These are phyloP conservation scores for Pterocles gutturalis DNA, from an alignment of 2,113 vertebrate genomes.

Conservation along the genomic window DNA sequence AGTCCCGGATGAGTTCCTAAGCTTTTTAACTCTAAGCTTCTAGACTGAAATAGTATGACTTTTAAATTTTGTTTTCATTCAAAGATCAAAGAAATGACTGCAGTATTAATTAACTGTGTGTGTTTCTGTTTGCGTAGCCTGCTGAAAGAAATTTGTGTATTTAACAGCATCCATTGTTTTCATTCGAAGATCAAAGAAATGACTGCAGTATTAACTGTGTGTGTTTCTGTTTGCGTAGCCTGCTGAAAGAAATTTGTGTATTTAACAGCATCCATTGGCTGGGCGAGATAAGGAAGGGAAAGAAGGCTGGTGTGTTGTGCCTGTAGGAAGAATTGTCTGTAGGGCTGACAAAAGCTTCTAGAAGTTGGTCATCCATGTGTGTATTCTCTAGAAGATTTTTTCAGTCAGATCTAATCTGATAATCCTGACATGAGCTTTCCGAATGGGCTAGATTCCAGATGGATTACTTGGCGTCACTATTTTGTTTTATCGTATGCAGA, in stretches of 20 bases:
- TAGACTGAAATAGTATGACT: slow-evolving; percentile 45
- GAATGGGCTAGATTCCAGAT: neutral
- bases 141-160: neutral
- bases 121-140: neutral
- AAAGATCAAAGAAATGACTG: slow-evolving; percentile 40
- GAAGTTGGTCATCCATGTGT: neutral
- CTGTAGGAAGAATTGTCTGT: neutral
- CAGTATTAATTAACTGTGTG: slow-evolving; percentile 34
- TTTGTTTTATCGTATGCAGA: neutral
- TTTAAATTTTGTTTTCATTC: slow-evolving; percentile 53
- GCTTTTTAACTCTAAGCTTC: slow-evolving; percentile 59
- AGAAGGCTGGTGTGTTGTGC: neutral
- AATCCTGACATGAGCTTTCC: neutral
- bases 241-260: neutral
- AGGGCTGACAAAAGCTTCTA: neutral
- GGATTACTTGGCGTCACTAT: neutral
- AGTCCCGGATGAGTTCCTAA: slow-evolving; percentile 54
- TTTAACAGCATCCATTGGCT: slow-evolving; percentile 3
- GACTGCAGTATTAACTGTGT: neutral
- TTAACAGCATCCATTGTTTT: slow-evolving; percentile 51
- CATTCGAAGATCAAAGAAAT: slow-evolving; percentile 47
- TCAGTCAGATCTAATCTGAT: neutral
- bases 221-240: neutral
- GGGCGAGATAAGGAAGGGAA: neutral
- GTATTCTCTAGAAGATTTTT: neutral